A percentile compares a stretch with the other conserved stretches of the same genome.
Conservation (phyloP, 2,888 invertebrate genomes). For the Chrysolina oricalcia region DNA sequence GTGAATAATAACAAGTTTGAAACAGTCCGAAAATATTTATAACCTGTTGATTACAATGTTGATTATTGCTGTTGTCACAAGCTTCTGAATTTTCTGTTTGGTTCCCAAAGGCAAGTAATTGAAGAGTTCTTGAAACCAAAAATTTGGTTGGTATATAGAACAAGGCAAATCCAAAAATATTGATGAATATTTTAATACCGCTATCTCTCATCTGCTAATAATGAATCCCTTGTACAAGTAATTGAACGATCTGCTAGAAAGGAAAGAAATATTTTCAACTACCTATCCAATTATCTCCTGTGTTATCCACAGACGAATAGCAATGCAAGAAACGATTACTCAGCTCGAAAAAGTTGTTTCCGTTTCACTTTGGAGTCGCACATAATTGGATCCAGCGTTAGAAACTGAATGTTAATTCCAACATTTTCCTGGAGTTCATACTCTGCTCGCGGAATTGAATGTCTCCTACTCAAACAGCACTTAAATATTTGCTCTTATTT, state of each 20-base stretch:
- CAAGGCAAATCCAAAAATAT: too few relatives aligned
- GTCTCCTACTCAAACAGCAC: conserved; percentile 31
- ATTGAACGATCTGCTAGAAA: not conserved
- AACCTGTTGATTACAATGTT: too few relatives aligned
- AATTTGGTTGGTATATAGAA: too few relatives aligned
- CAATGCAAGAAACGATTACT: not conserved
- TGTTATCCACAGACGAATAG: not conserved
- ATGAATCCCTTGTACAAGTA: not conserved
- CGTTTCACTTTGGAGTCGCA: not conserved
- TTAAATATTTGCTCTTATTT: conserved; percentile 30
- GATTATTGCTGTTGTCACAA: too few relatives aligned
- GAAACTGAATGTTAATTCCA: conserved; percentile 33
- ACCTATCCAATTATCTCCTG: not conserved
- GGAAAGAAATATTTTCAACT: not conserved
- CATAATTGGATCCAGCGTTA: conserved; percentile 21
- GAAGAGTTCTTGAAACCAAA: too few relatives aligned
- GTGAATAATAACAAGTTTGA: too few relatives aligned
- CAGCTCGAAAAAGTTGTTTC: conserved; percentile 3
- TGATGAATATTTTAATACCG: too few relatives aligned
- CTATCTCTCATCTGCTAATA: not conserved
- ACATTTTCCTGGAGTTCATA: conserved; percentile 29
- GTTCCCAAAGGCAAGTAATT: too few relatives aligned
- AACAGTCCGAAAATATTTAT: too few relatives aligned
- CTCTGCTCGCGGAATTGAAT: conserved; percentile 31
- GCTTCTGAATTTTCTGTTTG: too few relatives aligned